These are phyloP conservation scores for Semicossyphus pulcher DNA, from an alignment of 2,113 vertebrate genomes.

Conservation along the genomic window DNA sequence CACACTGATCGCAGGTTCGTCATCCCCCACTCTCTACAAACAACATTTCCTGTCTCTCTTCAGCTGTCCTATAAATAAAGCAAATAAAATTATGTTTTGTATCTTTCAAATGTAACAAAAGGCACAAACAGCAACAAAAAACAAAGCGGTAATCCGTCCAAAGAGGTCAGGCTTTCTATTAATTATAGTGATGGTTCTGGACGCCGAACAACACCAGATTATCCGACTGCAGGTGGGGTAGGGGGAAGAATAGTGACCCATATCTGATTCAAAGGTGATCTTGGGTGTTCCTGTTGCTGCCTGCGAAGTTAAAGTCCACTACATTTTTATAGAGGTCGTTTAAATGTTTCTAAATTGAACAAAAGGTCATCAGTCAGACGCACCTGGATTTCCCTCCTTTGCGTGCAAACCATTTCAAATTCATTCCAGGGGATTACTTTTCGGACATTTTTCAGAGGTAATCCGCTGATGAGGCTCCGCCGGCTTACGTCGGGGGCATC, in stretches of 20 bases:
- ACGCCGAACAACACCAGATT: slow-evolving; percentile 13
- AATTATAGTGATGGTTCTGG: slow-evolving; percentile 56
- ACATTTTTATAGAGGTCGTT: neutral
- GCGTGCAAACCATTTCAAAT: slow-evolving; percentile 23
- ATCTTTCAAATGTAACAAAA: neutral
- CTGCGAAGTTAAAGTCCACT: neutral
- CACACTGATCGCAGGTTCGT: too few species aligned
- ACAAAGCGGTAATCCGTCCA: slow-evolving; percentile 25
- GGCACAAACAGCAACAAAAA: neutral
- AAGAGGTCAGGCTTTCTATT: slow-evolving; percentile 45
- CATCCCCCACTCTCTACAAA: too few species aligned
- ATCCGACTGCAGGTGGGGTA: slow-evolving; percentile 38
- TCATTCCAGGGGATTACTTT: slow-evolving; percentile 66
- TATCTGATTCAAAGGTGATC: neutral
- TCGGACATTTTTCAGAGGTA: slow-evolving; percentile 59
- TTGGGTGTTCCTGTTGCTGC: neutral
- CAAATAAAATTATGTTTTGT: neutral
- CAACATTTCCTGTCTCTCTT: too few species aligned
- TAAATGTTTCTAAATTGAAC: neutral
- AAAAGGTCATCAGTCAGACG: neutral
- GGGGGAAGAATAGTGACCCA: neutral
- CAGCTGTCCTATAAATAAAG: too few species aligned
- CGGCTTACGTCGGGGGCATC: slow-evolving; percentile 10
- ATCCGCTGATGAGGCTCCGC: slow-evolving; percentile 57
- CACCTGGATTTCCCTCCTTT: slow-evolving; percentile 26